Evolutionary conservation across 2,797 vertebrate species (phyloP).

Genomic region (Anguilla obscura): DNA sequence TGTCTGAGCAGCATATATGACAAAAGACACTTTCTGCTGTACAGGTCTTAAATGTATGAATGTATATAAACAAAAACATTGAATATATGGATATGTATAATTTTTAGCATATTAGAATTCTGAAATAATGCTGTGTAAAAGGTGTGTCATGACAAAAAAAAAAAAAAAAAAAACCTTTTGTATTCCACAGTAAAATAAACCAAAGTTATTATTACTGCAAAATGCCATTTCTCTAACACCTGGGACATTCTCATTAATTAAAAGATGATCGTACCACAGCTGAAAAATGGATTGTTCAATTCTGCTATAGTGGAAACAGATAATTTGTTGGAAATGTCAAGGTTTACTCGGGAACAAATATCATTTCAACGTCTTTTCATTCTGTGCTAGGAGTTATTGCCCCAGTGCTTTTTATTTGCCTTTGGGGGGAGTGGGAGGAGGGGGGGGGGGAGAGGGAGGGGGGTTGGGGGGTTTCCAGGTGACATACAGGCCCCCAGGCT

Average conservation of each 20-base stretch:
- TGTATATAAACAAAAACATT: background rate
- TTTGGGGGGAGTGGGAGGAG: background rate
- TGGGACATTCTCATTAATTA: background rate
- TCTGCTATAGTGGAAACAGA: background rate
- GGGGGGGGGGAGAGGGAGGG: background rate
- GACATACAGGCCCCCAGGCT: constrained; percentile 3
- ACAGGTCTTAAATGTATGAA: background rate
- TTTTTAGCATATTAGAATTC: background rate
- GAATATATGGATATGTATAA: background rate
- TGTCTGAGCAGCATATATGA: background rate
- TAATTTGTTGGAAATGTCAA: constrained; percentile 5
- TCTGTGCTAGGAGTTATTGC: background rate
- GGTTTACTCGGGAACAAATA: constrained; percentile 13
- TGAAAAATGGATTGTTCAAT: background rate
- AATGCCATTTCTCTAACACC: constrained; percentile 11
- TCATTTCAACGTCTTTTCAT: background rate
- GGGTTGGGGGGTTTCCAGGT: background rate
- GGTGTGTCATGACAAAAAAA: background rate
- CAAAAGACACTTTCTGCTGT: background rate
- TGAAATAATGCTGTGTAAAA: background rate
- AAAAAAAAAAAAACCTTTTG: background rate
- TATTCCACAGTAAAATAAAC: constrained; percentile 8
- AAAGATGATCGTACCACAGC: background rate
- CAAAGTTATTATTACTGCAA: constrained; percentile 16
- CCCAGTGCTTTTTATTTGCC: background rate